Evolutionary conservation across 2,113 vertebrate species (phyloP), one percentile per base, ranked within the genome.

Genomic region (Melanerpes aurifrons): DNA sequence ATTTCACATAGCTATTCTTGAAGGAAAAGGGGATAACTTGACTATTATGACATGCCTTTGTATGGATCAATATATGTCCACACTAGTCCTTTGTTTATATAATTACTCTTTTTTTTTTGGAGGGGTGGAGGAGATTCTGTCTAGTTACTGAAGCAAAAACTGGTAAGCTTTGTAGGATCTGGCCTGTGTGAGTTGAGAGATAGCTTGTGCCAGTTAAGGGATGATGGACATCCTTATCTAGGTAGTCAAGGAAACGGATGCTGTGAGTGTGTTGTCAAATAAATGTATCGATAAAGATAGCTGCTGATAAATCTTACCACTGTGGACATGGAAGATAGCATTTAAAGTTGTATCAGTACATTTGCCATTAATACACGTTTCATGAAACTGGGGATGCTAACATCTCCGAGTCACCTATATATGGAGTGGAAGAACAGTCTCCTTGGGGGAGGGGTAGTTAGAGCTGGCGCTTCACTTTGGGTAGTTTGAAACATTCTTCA

Each of bases 401-500:
- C 9, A 8, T 69, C 37, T 88, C 31, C 11, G 13, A 58, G 40
- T 92, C 77, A 66, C 12, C 24, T 32, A 7, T 13, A 10, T 29
- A 28, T 24, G 67, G 37, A 37, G 71, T 26, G 75, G 40, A 70
- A 50, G 45, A 81, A 25, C 9, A n/a, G 25, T 37, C 53, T 64
- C 16, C 72, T 74, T 64, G 13, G 47, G 13, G 47, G 32, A 77
- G 69, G 32, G 7, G 5, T 24, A 32, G 73, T 71, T 74, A 24
- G 37, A 74, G 57, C 82, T 71, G 53, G 5, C 78, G 48, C 53
- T 88, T 95, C 53, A 17, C 54, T 87, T 45, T 68, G 45, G 21
- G 58, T 81, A 69, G 59, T 54, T 75, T 21, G 72, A 86, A 88
- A 43, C 61, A 29, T 93, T 95, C 62, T 92, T 87, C 76, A 86